Evolutionary conservation across 2,113 vertebrate genomes (phyloP).

Genomic region (Camelus bactrianus): DNA sequence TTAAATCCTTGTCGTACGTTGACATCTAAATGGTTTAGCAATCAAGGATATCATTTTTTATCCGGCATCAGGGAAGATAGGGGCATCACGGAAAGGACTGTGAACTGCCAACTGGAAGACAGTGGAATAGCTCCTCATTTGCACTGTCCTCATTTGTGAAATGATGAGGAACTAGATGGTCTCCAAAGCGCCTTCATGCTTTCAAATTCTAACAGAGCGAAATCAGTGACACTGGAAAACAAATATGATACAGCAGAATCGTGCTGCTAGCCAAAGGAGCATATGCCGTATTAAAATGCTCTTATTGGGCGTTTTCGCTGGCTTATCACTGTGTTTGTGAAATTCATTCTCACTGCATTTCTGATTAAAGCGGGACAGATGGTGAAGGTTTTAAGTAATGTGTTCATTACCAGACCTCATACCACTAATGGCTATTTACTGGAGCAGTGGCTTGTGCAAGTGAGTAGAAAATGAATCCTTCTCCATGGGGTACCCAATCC

Average conservation of each 20-base stretch:
- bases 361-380: constrained; percentile 75
- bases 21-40: constrained; percentile 4
- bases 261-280: constrained; percentile 63
- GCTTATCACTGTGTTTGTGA: constrained; percentile 60
- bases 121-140: background rate
- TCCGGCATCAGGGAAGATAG: background rate
- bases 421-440: constrained; percentile 60
- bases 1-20: background rate
- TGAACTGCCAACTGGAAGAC: background rate
- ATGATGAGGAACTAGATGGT: background rate
- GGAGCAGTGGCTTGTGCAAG: constrained; percentile 57
- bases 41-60: background rate
- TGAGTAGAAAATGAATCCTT: constrained; percentile 63
- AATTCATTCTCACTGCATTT: constrained; percentile 66
- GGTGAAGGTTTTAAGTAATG: constrained; percentile 75
- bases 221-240: constrained; percentile 44
- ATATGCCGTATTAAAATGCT: constrained; percentile 65
- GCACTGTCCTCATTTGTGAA: background rate
- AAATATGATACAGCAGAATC: constrained; percentile 33
- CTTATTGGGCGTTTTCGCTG: constrained; percentile 55
- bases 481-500: constrained; percentile 33
- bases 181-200: constrained; percentile 44
- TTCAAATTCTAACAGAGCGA: constrained; percentile 31
- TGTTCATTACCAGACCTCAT: constrained; percentile 68
- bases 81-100: background rate